Evolutionary conservation across 1,140 invertebrate genomes (phyloP), one percentile per base, ranked within the genome.

Genomic region (Vollenhovia emeryi): DNA sequence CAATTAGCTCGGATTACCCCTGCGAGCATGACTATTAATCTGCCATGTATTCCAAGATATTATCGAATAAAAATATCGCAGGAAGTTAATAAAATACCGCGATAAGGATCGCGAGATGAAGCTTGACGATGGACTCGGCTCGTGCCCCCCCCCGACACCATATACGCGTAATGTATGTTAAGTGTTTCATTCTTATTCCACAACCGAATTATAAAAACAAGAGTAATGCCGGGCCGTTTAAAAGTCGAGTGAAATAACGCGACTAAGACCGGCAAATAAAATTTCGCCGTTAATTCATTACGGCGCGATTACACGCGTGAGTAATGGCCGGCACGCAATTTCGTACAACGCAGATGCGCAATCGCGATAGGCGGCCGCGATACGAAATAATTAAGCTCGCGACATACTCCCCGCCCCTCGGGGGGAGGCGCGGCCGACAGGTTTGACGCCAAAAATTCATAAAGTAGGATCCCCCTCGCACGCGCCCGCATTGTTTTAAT

Each of bases 1-100:
- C 48, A 79, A 78, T 78, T 55, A 66, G 76, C 24, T 33, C 24
- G n/a, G n/a, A 74, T 74, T 60, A 74, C 60, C 30, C 27, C 30
- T n/a, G 40, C n/a, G 4, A 13, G 24, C 64, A 5, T 30, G 45
- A 36, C 64, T 50, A 40, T 27, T n/a, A 27, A 59, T n/a, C 30
- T 71, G 5, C 18, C 5, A 24, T 6, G 43, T 48, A 15, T 18
- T 48, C 45, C 50, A 7, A n/a, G 21, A 43, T 64, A 50, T 3
- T 64, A 50, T 36, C 15, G 13, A 52, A 33, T 21, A 30, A 40
- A 24, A 74, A 57, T 33, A 57, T 74, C n/a, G n/a, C 13, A 7
- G 71, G 62, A 27, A 66, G 2, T 66, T 74, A 74, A 33, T 57
- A 57, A 55, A 74, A 40, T 24, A 74, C 40, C 6, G 15, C 7